Conservation (phyloP, 2,797 vertebrate species). For the Mareca penelope region DNA sequence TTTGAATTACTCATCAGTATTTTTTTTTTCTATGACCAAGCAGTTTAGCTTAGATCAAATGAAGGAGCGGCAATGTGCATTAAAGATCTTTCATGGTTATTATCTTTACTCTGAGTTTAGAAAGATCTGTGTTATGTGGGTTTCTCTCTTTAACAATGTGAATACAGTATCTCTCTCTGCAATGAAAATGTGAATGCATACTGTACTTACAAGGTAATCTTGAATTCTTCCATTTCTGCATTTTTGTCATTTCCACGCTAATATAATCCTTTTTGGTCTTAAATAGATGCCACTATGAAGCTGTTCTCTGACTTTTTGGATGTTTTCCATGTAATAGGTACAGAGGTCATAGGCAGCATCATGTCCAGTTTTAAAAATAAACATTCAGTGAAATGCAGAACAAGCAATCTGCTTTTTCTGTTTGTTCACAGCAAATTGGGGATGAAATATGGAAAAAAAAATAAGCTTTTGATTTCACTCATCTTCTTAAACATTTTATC, state of each 20-base stretch:
- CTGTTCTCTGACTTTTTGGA: not conserved
- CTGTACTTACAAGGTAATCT: conserved; percentile 52
- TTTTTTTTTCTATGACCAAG: not conserved
- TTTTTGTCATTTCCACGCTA: conserved; percentile 32
- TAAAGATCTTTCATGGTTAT: not conserved
- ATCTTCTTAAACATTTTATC: conserved; percentile 22
- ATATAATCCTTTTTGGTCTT: not conserved
- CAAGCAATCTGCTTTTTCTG: not conserved
- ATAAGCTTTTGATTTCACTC: conserved; percentile 21
- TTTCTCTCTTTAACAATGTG: conserved; percentile 35
- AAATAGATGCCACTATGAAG: conserved; percentile 34
- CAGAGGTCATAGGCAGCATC: conserved; percentile 33
- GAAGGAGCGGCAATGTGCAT: not conserved
- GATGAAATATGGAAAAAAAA: not conserved
- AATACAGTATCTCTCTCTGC: conserved; percentile 47
- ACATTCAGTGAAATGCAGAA: not conserved
- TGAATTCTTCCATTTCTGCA: conserved; percentile 46
- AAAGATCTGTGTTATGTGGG: not conserved
- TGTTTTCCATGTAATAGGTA: conserved; percentile 20
- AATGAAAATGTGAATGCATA: conserved; percentile 59
- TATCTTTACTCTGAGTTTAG: not conserved
- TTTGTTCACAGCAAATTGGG: conserved; percentile 36
- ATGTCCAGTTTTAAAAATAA: conserved; percentile 48
- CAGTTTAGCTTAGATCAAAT: not conserved
- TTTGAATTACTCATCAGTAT: conserved; percentile 32